These are phyloP conservation scores for Aspidoscelis tigris DNA, from an alignment of 2,113 vertebrate genomes.

Conservation along the genomic window DNA sequence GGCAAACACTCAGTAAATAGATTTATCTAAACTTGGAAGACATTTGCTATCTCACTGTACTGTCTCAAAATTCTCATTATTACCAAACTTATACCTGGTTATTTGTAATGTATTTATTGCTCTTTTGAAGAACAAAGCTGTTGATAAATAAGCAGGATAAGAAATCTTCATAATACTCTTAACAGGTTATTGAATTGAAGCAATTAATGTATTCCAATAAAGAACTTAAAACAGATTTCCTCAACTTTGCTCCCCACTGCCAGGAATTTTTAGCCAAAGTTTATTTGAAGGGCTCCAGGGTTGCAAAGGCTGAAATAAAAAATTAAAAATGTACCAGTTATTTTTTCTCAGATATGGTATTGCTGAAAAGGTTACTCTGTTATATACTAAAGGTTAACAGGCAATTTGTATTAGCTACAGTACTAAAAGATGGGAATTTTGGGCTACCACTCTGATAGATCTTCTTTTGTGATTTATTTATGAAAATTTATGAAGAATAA, in stretches of 20 bases:
- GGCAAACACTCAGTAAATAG: neutral
- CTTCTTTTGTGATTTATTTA: too few species aligned
- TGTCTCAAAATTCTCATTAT: neutral
- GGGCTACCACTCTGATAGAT: neutral
- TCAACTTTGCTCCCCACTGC: too few species aligned
- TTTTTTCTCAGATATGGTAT: neutral
- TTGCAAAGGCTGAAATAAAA: too few species aligned
- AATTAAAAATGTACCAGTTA: neutral
- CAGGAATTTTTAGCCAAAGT: too few species aligned
- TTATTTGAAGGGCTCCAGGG: neutral
- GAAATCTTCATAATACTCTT: neutral
- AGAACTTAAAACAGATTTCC: too few species aligned
- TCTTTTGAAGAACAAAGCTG: neutral
- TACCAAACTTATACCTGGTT: neutral
- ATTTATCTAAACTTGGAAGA: neutral
- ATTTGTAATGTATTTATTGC: constrained; percentile 19
- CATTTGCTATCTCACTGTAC: neutral
- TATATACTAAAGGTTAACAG: neutral
- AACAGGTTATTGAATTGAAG: neutral
- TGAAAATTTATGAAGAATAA: too few species aligned
- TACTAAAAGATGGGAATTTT: neutral
- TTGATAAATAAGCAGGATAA: neutral
- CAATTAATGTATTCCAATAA: neutral
- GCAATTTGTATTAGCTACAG: neutral
- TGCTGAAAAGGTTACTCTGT: neutral